These are phyloP conservation scores for Galemys pyrenaicus DNA, from an alignment of 2,113 vertebrate genomes.

Conservation along the genomic window DNA sequence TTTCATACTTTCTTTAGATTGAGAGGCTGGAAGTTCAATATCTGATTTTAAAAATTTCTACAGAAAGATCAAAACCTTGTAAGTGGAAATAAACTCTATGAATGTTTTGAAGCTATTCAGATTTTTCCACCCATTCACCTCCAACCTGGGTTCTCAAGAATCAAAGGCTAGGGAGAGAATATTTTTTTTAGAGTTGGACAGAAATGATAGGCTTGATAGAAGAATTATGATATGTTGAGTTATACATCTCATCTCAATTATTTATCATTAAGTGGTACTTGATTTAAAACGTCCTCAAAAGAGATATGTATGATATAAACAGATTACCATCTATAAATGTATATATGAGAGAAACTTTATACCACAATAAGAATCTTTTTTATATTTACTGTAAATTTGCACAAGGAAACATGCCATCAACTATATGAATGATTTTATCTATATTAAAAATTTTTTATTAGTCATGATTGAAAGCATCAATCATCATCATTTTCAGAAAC, in stretches of 20 bases:
- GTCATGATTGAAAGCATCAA: neutral
- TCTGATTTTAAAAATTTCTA: slow-evolving; percentile 49
- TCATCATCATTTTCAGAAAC: neutral
- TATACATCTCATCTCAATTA: neutral
- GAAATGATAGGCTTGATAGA: neutral
- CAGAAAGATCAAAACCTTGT: neutral
- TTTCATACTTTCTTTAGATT: neutral
- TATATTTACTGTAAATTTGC: neutral
- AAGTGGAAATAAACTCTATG: neutral
- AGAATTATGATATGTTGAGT: neutral
- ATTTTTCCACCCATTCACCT: neutral
- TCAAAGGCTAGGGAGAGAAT: neutral
- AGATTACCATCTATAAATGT: neutral
- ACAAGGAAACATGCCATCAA: neutral
- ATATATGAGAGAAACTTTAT: neutral
- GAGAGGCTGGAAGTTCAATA: slow-evolving; percentile 4
- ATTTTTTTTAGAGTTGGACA: slow-evolving; percentile 24
- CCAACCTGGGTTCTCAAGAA: neutral
- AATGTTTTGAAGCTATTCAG: neutral
- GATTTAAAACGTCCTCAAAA: neutral
- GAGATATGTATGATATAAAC: neutral
- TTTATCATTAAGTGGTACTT: neutral
- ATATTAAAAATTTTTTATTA: slow-evolving; percentile 1
- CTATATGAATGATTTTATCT: neutral
- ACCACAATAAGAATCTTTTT: neutral